phyloP scores from a whole-genome alignment of 2,113 vertebrate genomes.

The Clarias gariepinus region DNA sequence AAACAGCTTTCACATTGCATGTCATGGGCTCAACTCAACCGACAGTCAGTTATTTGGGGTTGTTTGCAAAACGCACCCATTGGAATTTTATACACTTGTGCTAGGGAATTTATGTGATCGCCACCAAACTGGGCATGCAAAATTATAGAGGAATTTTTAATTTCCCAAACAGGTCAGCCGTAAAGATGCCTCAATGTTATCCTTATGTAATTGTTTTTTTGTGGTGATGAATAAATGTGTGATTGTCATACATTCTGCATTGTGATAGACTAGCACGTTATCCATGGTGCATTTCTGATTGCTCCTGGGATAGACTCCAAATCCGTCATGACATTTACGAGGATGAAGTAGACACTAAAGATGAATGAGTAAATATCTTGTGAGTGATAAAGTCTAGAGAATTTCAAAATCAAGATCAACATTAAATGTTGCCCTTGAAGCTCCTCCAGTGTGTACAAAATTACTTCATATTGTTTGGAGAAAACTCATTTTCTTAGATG shows the following conservation, averaged over 20 bases:
- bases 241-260: not conserved
- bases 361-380: not conserved
- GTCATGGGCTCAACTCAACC: too few relatives aligned
- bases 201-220: too few relatives aligned
- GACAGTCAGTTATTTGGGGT: too few relatives aligned
- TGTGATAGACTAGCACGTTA: not conserved
- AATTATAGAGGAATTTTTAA: too few relatives aligned
- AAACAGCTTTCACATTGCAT: too few relatives aligned
- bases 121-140: too few relatives aligned
- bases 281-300: not conserved
- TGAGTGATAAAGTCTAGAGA: not conserved
- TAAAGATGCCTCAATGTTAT: too few relatives aligned
- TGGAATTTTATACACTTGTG: too few relatives aligned
- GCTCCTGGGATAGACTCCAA: not conserved
- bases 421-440: not conserved
- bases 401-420: not conserved
- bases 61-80: too few relatives aligned
- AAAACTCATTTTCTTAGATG: not conserved
- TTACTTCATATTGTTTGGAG: constrained; percentile 1
- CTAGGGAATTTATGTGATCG: too few relatives aligned
- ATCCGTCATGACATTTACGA: not conserved
- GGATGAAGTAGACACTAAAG: not conserved
- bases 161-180: too few relatives aligned
- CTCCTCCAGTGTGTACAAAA: not conserved
- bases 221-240: not conserved